Conservation (phyloP, 2,113 vertebrate species). For the Phodopus roborovskii region DNA sequence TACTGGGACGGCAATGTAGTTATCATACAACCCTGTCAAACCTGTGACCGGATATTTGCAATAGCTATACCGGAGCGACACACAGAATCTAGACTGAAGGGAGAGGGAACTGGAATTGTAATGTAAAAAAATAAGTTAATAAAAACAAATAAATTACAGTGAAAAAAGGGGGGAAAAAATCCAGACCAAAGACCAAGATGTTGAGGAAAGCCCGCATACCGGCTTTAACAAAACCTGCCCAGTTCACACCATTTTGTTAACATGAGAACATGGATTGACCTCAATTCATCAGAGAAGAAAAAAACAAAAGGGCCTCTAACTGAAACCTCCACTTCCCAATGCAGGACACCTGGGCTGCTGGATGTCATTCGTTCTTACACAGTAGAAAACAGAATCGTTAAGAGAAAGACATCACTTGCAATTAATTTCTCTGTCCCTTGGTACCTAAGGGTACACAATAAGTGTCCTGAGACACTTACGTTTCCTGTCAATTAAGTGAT, state of each 20-base stretch:
- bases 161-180: background rate
- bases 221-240: background rate
- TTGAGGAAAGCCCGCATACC: background rate
- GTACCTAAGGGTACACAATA: background rate
- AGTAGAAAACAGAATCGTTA: background rate
- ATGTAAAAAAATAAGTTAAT: no score
- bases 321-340: background rate
- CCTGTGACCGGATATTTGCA: background rate
- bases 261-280: background rate
- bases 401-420: background rate
- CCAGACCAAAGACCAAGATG: background rate
- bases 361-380: background rate
- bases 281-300: background rate
- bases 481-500: slow-evolving; percentile 12
- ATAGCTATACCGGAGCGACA: no score
- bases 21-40: background rate
- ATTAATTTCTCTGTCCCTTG: background rate
- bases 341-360: background rate
- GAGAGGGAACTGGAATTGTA: no score
- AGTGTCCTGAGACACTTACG: background rate
- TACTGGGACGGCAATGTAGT: background rate
- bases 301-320: background rate
- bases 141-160: no score
- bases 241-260: background rate
- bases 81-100: background rate